These are phyloP conservation scores for Pachyramphus minor DNA, from an alignment of 2,113 vertebrate genomes.

Conservation along the genomic window DNA sequence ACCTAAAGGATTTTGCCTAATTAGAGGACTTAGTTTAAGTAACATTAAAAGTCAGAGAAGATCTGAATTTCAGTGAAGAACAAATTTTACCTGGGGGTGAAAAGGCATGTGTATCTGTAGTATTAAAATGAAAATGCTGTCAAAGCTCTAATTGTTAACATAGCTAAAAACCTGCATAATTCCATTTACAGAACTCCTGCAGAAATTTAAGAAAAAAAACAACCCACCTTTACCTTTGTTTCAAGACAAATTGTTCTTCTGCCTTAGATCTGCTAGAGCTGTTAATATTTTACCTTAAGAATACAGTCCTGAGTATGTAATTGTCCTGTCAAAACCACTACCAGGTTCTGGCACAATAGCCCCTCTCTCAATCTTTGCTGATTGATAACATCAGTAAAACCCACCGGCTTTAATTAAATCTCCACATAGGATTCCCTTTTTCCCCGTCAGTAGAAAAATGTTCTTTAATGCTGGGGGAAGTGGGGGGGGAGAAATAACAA, in stretches of 20 bases:
- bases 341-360: slow-evolving; percentile 53
- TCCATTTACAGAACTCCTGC: not conserved
- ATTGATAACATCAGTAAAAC: slow-evolving; percentile 70
- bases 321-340: slow-evolving; percentile 56
- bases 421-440: slow-evolving; percentile 60
- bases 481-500: not conserved
- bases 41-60: not conserved
- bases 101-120: not conserved
- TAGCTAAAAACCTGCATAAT: not conserved
- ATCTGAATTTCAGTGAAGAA: not conserved
- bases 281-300: slow-evolving; percentile 58
- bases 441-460: slow-evolving; percentile 22
- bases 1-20: not conserved
- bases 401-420: slow-evolving; percentile 72
- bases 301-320: slow-evolving; percentile 63
- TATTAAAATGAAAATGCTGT: slow-evolving; percentile 1
- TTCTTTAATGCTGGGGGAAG: not conserved
- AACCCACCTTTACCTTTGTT: slow-evolving; percentile 12
- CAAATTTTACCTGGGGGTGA: not conserved
- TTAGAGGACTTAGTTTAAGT: not conserved
- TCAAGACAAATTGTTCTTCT: slow-evolving; percentile 24
- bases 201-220: not conserved
- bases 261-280: not conserved
- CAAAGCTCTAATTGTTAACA: slow-evolving; percentile 5
- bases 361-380: slow-evolving; percentile 40